A percentile compares a stretch with the other conserved stretches of the same genome.
These are phyloP conservation scores for Manis javanica DNA, from an alignment of 2,797 vertebrate species.

Conservation along the genomic window DNA sequence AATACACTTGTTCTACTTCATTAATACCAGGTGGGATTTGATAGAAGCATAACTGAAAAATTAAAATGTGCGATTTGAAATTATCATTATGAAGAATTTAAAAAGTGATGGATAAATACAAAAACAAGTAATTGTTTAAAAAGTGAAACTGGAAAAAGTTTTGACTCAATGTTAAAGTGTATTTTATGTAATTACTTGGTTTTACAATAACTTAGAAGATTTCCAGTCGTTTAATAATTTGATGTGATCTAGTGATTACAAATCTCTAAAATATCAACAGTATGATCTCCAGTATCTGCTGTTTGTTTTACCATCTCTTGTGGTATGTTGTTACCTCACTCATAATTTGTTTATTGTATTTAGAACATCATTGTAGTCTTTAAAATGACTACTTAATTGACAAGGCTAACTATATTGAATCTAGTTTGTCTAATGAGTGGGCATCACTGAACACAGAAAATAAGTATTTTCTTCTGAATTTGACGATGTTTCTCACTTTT, in stretches of 20 bases:
- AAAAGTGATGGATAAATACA: not conserved
- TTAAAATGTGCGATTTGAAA: conserved; percentile 15
- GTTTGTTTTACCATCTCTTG: not conserved
- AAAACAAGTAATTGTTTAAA: not conserved
- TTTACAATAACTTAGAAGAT: not conserved
- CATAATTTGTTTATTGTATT: conserved; percentile 11
- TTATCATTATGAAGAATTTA: conserved; percentile 40
- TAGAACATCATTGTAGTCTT: conserved; percentile 13
- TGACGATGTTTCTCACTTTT: not conserved
- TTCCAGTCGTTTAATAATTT: conserved; percentile 41
- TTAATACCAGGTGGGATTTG: not conserved
- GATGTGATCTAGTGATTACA: conserved; percentile 28
- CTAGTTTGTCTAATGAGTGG: conserved; percentile 37
- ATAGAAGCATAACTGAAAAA: not conserved
- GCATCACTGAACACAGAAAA: not conserved
- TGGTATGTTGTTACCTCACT: not conserved
- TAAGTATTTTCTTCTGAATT: not conserved
- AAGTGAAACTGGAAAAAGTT: not conserved
- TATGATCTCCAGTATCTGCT: not conserved
- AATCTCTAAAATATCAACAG: not conserved
- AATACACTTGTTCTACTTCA: not conserved
- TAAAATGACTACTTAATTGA: conserved; percentile 30
- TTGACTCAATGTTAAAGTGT: not conserved
- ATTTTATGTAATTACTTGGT: conserved; percentile 33
- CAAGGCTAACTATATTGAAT: not conserved